These are phyloP conservation scores for Volucella inflata DNA, from an alignment of 2,888 invertebrate species.

Conservation along the genomic window DNA sequence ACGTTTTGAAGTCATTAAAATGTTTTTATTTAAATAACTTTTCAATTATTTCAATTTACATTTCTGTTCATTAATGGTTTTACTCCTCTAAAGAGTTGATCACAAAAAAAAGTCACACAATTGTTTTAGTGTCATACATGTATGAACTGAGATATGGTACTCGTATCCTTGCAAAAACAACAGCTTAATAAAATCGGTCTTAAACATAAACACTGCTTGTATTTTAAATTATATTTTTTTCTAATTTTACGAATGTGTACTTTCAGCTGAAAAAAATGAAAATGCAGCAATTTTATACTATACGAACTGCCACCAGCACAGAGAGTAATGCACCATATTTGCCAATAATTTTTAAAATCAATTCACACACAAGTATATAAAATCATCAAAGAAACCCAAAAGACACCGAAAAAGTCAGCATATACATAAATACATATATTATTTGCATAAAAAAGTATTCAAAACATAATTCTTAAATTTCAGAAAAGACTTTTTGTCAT, in stretches of 20 bases:
- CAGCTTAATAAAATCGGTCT: no score
- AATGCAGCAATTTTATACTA: conserved; percentile 77
- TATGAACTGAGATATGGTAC: no score
- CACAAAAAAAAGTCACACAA: no score
- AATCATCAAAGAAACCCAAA: conserved; percentile 12
- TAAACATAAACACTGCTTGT: no score
- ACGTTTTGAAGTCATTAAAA: no score
- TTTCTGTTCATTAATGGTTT: no score
- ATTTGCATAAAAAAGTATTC: background rate
- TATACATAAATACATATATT: conserved; percentile 7
- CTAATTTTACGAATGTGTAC: conserved; percentile 31
- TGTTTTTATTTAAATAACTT: no score
- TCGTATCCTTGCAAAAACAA: no score
- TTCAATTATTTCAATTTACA: no score
- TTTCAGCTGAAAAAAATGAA: conserved; percentile 75
- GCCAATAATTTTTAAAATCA: conserved; percentile 58
- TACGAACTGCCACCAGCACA: conserved; percentile 75
- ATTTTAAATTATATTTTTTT: background rate
- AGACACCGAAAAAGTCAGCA: background rate
- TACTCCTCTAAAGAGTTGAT: no score
- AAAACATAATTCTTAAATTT: background rate
- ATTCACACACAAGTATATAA: conserved; percentile 62
- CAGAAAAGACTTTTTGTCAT: conserved; percentile 8
- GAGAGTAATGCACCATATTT: conserved; percentile 76
- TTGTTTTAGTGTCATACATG: no score